phyloP scores from a whole-genome alignment of 2,888 invertebrate species.

The Phaedon cochleariae region DNA sequence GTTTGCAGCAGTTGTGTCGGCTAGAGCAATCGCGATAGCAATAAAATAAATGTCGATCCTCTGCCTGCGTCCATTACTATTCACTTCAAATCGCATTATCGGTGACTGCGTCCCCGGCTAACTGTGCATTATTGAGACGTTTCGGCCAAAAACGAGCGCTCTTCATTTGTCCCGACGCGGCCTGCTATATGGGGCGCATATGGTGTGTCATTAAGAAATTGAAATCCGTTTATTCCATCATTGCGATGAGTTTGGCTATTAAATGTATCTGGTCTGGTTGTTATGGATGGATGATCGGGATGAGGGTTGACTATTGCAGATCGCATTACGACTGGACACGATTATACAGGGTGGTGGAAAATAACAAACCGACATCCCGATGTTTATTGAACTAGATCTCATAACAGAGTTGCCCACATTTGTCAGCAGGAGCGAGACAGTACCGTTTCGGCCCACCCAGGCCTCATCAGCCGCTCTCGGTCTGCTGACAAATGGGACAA shows the following conservation, averaged over 20 bases:
- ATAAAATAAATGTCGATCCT: conserved; percentile 59
- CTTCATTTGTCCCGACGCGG: conserved; percentile 31
- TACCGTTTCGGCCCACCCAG: too few species aligned
- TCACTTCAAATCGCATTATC: conserved; percentile 54
- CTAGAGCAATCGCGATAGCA: conserved; percentile 49
- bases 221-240: conserved; percentile 17
- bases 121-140: conserved; percentile 45
- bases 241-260: neutral
- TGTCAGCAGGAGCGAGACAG: too few species aligned
- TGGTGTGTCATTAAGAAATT: conserved; percentile 31
- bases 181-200: conserved; percentile 25
- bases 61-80: conserved; percentile 54
- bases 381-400: too few species aligned
- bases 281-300: neutral
- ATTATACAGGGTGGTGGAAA: neutral
- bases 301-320: neutral
- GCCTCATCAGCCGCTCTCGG: too few species aligned
- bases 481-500: too few species aligned
- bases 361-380: neutral
- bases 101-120: conserved; percentile 39
- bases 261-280: neutral
- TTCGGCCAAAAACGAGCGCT: conserved; percentile 37
- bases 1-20: conserved; percentile 54
- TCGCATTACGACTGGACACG: neutral
- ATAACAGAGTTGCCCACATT: too few species aligned